Evolutionary conservation across 2,888 invertebrate genomes (phyloP), one percentile per base, ranked within the genome.

Genomic region (Sphaerophoria rueppellii): DNA sequence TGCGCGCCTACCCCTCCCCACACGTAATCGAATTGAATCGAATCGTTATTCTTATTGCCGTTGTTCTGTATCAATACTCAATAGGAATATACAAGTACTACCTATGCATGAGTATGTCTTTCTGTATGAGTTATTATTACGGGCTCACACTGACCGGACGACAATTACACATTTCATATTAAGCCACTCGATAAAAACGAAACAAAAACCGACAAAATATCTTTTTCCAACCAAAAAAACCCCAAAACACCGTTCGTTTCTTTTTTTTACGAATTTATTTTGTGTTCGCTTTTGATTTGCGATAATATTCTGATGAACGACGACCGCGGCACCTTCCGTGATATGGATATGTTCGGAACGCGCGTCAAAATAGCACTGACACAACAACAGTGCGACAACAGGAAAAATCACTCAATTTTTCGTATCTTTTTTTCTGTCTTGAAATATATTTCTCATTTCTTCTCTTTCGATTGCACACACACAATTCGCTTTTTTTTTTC

Each of bases 331-430:
- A 81, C 65, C 72, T 79, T 87, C 75, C 82, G 85, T 77, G 73
- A 85, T 85, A 85, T 85, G 65, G 89, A 90, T 90, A 91, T 92
- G 90, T 90, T 91, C 90, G 89, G 89, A 90, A 90, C 92, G 91
- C 91, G 90, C 91, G 91, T 91, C 91, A 90, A 91, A 92, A 91
- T 90, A 90, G 89, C 90, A 91, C 90, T 92, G 91, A 90, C 90
- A 91, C 91, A 89, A 90, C 90, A 91, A 91, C 89, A 90, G 89
- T 88, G 89, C 86, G 88, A 87, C 88, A 88, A 88, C 88, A 87
- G 89, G 89, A 89, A 90, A 89, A 89, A 89, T 89, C 89, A 89
- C 89, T 89, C 90, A 88, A 89, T 81, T 78, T 24, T 77, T 81
- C 78, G 75, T 82, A 78, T 78, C 71, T 87, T 78, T 76, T 87